Base-by-base conservation (phyloP, 2,888 invertebrate species). In the Aphodius granarius region DNA sequence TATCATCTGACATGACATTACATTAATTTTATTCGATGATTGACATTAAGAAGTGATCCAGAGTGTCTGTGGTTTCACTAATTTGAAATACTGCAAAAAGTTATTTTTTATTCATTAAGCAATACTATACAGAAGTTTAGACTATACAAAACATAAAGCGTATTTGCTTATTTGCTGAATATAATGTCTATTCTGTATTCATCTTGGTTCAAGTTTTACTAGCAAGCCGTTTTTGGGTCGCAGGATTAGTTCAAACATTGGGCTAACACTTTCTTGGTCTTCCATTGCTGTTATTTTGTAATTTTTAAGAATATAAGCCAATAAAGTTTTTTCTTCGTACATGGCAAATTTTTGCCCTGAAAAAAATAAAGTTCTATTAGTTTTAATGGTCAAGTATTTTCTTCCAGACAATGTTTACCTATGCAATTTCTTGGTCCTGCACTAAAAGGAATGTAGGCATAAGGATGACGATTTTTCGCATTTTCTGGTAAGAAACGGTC, bases 401-500 rank as follows among this genome's bases (percentile, higher is more conserved):
- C n/a, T n/a, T n/a, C n/a, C n/a, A n/a, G n/a, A n/a, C n/a, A n/a
- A n/a, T n/a, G 1, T 43, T 43, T 80, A 90, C 90, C 93, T 20
- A 93, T 92, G 84, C 93, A 93, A 79, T 92, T 93, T 78, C 93
- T 90, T 93, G 94, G 66, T 16, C 76, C 76, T 15, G 76, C 76
- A n/a, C 76, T 76, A n/a, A 76, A 76, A 4, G 76, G 76, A 23
- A 93, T 91, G 82, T 90, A 93, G 80, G 92, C 91, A 84, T 93
- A 94, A 82, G 92, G 93, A 79, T 93, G 93, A 71, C 93, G 89
- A 76, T 91, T 90, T 66, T 91, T 90, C 17, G 91, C 91, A 76
- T 91, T 91, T 81, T 93, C 93, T 0, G 93, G 92, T 62, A 93
- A 85, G 88, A 93, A 93, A 83, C 93, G 93, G 82, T 93, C 79